Conservation (phyloP, 2,113 vertebrate genomes). For the Rhynchopsitta pachyrhyncha region DNA sequence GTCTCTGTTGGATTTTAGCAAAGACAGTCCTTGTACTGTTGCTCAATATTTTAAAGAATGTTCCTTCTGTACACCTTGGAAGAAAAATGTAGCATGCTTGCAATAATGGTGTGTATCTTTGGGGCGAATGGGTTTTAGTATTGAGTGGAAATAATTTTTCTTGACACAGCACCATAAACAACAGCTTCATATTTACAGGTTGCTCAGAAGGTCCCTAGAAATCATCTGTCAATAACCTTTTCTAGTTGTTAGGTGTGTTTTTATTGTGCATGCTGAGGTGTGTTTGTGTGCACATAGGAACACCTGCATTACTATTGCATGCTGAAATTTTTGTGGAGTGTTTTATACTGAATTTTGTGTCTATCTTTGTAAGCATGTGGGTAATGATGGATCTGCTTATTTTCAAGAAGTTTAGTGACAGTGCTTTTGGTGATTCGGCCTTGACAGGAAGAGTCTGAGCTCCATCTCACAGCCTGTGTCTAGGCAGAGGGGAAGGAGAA, state of each 20-base stretch:
- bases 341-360: neutral
- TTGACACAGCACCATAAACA: neutral
- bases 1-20: neutral
- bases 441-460: neutral
- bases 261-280: neutral
- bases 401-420: neutral
- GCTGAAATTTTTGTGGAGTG: neutral
- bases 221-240: neutral
- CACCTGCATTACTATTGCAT: neutral
- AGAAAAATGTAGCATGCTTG: neutral
- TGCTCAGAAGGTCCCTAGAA: neutral
- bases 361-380: neutral
- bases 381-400: neutral
- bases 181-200: neutral
- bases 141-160: neutral
- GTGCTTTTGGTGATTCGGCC: fast-evolving
- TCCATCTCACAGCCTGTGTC: neutral
- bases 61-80: neutral
- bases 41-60: neutral
- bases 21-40: neutral
- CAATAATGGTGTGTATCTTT: neutral
- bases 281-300: neutral
- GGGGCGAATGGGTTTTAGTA: neutral
- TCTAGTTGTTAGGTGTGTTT: neutral
- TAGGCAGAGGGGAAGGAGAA: neutral